Conservation (phyloP, 2,797 vertebrate species). For the Microcaecilia unicolor region DNA sequence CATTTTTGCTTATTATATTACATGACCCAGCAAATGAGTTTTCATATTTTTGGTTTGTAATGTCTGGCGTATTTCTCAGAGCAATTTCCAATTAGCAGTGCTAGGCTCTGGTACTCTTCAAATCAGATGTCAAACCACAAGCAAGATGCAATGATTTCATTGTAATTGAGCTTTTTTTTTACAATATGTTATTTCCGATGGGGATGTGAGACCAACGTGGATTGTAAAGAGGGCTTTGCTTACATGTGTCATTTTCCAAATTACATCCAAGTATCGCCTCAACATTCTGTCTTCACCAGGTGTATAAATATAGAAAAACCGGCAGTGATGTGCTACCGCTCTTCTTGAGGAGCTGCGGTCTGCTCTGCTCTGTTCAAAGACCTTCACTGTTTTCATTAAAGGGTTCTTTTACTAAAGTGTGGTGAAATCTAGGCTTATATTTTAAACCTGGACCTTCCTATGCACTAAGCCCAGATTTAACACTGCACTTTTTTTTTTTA, state of each 20-base stretch:
- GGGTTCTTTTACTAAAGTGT: too few relatives aligned
- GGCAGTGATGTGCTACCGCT: too few relatives aligned
- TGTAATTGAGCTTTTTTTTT: constrained; percentile 30
- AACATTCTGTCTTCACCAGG: constrained; percentile 4
- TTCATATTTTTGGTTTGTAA: constrained; percentile 49
- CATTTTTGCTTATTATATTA: constrained; percentile 52
- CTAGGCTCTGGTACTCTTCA: constrained; percentile 61
- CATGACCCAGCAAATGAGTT: constrained; percentile 46
- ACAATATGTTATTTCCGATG: constrained; percentile 8
- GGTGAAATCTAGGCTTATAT: too few relatives aligned
- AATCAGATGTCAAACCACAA: constrained; percentile 48
- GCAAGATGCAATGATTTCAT: constrained; percentile 60
- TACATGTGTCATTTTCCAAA: constrained; percentile 14
- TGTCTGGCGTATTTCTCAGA: constrained; percentile 56
- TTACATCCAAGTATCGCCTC: constrained; percentile 10
- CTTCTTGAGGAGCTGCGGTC: too few relatives aligned
- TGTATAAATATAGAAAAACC: too few relatives aligned
- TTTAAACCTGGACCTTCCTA: too few relatives aligned
- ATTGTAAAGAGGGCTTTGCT: constrained; percentile 16
- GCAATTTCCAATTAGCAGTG: constrained; percentile 61
- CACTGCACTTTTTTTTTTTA: too few relatives aligned
- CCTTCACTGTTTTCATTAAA: too few relatives aligned
- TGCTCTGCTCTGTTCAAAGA: too few relatives aligned
- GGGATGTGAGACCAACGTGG: too few relatives aligned
- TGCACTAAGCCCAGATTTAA: too few relatives aligned